Base-by-base conservation (phyloP, 2,113 vertebrate species). In the Salvator merianae region DNA sequence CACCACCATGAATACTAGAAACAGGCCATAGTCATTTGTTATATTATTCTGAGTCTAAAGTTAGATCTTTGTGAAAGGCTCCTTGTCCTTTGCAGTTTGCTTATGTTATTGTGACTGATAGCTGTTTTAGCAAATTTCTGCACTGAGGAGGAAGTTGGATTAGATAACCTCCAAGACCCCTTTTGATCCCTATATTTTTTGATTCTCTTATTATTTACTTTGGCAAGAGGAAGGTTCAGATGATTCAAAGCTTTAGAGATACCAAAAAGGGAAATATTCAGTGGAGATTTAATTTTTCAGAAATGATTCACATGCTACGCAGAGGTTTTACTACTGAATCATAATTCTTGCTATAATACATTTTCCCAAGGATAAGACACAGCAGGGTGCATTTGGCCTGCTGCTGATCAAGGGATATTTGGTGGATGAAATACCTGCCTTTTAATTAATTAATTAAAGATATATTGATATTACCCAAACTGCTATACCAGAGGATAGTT, bases 261-360 rank as follows among this genome's bases (percentile, higher is more conserved):
- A 10, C 62, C 53, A 30, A 34, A 55, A 73, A 10, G 84, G 1
- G 0, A 0, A 73, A 81, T 72, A 2, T 72, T 50, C 3, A 55
- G 20, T 59, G 47, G 68, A 20, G 16, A 38, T 71, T 6, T 0
- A 32, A 69, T 69, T 65, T 81, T 38, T 81, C 55, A 16, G 28
- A 83, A 30, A 18, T 69, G 32, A 62, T 83, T 76, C 66, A 7
- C 66, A 81, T 53, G 22, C 63, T 81, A 55, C 88, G 6, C 65
- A 72, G 1, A 77, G 9, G 50, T 0, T 89, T 86, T 62, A 55
- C 72, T 62, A n/a, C 66, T 14, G 66, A 1, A 3, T 70, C 0
- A 5, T 40, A 22, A 26, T 14, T 50, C 6, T 47, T n/a, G 10
- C 40, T 18, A 13, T 38, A 28, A 1, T 43, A 75, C 28, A 20